These are phyloP conservation scores for Forbesichthys papilliferus DNA, from an alignment of 2,113 vertebrate species.

Conservation along the genomic window DNA sequence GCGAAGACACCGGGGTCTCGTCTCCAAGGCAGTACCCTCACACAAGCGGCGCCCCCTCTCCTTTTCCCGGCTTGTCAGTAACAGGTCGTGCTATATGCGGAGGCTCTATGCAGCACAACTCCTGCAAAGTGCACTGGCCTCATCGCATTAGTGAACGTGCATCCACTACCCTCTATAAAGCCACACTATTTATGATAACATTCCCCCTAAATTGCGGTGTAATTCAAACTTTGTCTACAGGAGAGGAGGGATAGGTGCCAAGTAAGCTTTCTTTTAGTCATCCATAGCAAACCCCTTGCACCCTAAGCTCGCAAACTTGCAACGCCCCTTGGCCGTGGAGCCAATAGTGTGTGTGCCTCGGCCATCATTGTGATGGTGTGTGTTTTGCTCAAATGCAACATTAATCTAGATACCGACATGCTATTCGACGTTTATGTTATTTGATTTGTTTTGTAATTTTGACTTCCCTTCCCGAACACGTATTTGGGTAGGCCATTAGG, in stretches of 20 bases:
- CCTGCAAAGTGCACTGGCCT: conserved; percentile 72
- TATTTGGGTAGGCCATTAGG: too few relatives aligned
- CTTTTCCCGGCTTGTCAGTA: conserved; percentile 75
- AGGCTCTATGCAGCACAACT: conserved; percentile 69
- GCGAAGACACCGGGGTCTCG: conserved; percentile 56
- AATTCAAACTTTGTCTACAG: conserved; percentile 56
- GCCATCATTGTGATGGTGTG: conserved; percentile 16
- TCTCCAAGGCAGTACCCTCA: conserved; percentile 62
- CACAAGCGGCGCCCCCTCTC: conserved; percentile 56
- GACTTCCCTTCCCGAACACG: too few relatives aligned
- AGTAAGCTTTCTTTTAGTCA: conserved; percentile 73
- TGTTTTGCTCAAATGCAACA: too few relatives aligned
- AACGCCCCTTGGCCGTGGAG: conserved; percentile 59
- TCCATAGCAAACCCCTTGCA: conserved; percentile 73
- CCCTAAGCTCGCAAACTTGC: conserved; percentile 54
- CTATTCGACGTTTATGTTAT: too few relatives aligned
- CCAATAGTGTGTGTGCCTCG: conserved; percentile 68
- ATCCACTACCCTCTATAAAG: conserved; percentile 46
- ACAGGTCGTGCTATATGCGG: conserved; percentile 73
- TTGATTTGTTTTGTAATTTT: too few relatives aligned
- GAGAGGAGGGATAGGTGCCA: conserved; percentile 73
- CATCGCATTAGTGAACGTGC: conserved; percentile 68
- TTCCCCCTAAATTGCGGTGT: conserved; percentile 51
- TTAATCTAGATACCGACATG: too few relatives aligned
- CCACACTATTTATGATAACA: conserved; percentile 57